phyloP scores from a whole-genome alignment of 37 sponge, comb jelly and placozoan species.

The Ephydatia muelleri region DNA sequence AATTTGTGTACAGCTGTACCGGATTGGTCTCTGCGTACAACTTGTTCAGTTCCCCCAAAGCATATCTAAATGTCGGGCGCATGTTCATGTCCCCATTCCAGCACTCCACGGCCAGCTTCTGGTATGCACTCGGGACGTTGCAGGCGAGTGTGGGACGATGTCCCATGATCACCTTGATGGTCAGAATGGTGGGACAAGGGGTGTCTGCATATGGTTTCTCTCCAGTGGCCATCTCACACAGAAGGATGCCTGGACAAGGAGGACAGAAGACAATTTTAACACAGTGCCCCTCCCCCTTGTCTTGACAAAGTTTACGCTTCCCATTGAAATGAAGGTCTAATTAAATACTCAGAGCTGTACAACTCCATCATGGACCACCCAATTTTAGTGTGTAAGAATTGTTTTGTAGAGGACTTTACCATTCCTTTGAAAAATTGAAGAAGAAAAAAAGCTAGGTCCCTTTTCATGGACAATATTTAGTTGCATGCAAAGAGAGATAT shows the following conservation, averaged over 20 bases:
- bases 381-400: too few species aligned
- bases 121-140: conserved; percentile 3
- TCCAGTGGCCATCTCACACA: conserved; percentile 56
- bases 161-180: conserved; percentile 58
- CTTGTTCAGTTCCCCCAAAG: conserved; percentile 1
- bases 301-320: neutral
- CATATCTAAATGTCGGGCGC: conserved; percentile 34
- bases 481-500: neutral
- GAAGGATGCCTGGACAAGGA: conserved; percentile 49
- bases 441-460: too few species aligned
- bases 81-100: conserved; percentile 49
- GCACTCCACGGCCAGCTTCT: conserved; percentile 19
- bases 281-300: neutral
- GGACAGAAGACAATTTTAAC: neutral
- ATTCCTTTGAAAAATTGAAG: too few species aligned
- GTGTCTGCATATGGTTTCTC: conserved; percentile 26
- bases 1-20: too few species aligned
- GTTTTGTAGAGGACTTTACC: too few species aligned
- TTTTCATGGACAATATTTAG: neutral
- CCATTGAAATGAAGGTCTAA: too few species aligned
- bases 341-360: too few species aligned
- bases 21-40: neutral
- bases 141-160: conserved; percentile 27
- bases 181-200: neutral
- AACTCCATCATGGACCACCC: too few species aligned